Evolutionary conservation across 1,140 invertebrate genomes (phyloP).

Genomic region (Chymomyza costata): DNA sequence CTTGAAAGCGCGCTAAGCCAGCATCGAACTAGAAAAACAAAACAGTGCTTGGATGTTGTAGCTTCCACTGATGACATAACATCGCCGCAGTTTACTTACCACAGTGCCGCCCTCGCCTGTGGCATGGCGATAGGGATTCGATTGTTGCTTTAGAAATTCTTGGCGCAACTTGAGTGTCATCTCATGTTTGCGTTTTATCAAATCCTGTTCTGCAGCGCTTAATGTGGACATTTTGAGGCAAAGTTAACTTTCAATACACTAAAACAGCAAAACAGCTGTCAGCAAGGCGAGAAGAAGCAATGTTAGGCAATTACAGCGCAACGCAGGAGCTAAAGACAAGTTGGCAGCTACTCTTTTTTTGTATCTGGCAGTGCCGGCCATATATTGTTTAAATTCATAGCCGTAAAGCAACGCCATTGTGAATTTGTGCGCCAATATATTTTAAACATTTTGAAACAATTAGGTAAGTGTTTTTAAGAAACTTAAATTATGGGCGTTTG

Average conservation of each 20-base stretch:
- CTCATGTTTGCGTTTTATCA: constrained; percentile 64
- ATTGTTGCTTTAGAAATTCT: constrained; percentile 82
- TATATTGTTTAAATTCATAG: constrained; percentile 14
- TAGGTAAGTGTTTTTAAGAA: no score
- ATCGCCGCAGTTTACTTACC: constrained; percentile 76
- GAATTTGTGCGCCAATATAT: no score
- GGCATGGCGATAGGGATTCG: constrained; percentile 80
- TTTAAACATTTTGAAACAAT: no score
- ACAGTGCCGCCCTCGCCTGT: constrained; percentile 78
- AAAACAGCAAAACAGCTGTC: constrained; percentile 44
- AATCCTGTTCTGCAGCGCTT: constrained; percentile 44
- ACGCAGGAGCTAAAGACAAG: neutral
- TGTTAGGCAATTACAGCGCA: constrained; percentile 11
- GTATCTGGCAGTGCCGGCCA: constrained; percentile 19
- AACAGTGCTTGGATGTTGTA: constrained; percentile 4
- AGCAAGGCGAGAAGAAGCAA: constrained; percentile 21
- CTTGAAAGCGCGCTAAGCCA: constrained; percentile 82
- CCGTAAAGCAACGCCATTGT: neutral
- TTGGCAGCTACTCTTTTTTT: constrained; percentile 7
- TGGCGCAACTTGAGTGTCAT: constrained; percentile 60
- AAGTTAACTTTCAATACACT: constrained; percentile 16
- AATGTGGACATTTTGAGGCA: constrained; percentile 42
- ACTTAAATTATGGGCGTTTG: no score
- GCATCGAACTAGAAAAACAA: constrained; percentile 82
- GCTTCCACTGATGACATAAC: constrained; percentile 75